Evolutionary conservation across 2,113 vertebrate genomes (phyloP), one percentile per base, ranked within the genome.

Genomic region (Passer domesticus): DNA sequence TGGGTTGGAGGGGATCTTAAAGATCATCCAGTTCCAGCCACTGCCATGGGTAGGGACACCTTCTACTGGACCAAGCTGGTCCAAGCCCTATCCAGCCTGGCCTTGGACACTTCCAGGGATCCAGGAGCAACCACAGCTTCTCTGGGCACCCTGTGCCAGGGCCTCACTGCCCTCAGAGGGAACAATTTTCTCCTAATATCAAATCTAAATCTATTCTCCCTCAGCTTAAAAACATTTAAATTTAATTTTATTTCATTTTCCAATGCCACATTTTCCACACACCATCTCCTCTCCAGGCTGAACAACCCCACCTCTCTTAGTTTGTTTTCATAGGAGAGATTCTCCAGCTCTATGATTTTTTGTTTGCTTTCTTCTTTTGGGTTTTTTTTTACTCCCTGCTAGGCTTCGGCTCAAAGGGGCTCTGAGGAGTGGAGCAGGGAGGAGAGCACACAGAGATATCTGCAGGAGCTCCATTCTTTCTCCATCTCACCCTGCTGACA

Each of bases 1-100:
- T 62, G 35, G 2, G 17, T 41, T 55, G 24, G n/a, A 27, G 41
- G 2, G 39, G 16, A 15, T 10, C 11, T 47, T n/a, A 41, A 53
- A 75, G 25, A 31, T 62, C 19, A 31, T 17, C 47, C 25, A 18
- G 7, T 30, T 21, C 41, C 75, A 70, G 0, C 4, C 7, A 11
- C 14, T 47, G 30, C 30, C n/a, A 9, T 25, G 39, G 23, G 19
- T n/a, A 31, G 55, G 11, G 25, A 35, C 35, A 35, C 3, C 13
- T 60, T 31, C 62, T 62, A 25, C n/a, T 18, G 2, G 1, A 2
- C 21, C n/a, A 68, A 7, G 11, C 0, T 25, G 9, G 7, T 53
- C 46, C 47, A 35, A 75, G 39, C 24, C 14, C 15, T 0, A 0
- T 53, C 17, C 47, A 83, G 0, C 30, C 63, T 31, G 47, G 16